Base-by-base conservation (phyloP, 2,113 vertebrate genomes). In the Plestiodon gilberti region DNA sequence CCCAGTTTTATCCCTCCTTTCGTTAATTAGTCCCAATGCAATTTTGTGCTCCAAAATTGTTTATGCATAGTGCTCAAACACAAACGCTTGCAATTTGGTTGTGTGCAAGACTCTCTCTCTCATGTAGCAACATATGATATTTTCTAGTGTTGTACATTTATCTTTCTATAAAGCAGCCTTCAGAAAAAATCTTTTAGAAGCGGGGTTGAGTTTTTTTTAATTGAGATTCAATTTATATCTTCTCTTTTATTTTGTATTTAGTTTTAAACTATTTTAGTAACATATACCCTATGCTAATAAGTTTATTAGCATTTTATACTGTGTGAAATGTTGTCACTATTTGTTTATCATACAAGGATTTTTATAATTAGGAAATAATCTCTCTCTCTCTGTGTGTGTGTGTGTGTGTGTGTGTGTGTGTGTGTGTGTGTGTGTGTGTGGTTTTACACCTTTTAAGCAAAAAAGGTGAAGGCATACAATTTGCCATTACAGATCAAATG, bases 401-500 rank as follows among this genome's bases (percentile, higher is more conserved):
- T 55, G 6, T 55, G 13, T 55, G 6, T 55, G 6, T 55, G 6
- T 55, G 6, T n/a, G n/a, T n/a, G n/a, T n/a, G n/a, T n/a, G n/a
- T 57, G 11, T 57, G 55, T 57, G 11, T 57, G 17, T 57, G 11
- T 57, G 17, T 57, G 6, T 57, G 11, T 57, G 11, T 57, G 13
- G 35, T 84, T 76, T 76, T 18, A 52, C 15, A 64, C 8, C 9
- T 33, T 15, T 30, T 64, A 48, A 64, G 30, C 57, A 25, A 77
- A 33, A 64, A 71, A 33, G 6, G 61, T 18, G 20, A 4, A 0
- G 0, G n/a, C 78, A 90, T 35, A 61, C 70, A 71, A 78, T 87
- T n/a, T 74, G 55, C 71, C 28, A 8, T 83, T 88, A 78, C 62
- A 22, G 88, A 84, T 30, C 1, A 25, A 87, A 76, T 52, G 55